These are phyloP conservation scores for Acanthochromis polyacanthus DNA, from an alignment of 2,113 vertebrate genomes.

Conservation along the genomic window DNA sequence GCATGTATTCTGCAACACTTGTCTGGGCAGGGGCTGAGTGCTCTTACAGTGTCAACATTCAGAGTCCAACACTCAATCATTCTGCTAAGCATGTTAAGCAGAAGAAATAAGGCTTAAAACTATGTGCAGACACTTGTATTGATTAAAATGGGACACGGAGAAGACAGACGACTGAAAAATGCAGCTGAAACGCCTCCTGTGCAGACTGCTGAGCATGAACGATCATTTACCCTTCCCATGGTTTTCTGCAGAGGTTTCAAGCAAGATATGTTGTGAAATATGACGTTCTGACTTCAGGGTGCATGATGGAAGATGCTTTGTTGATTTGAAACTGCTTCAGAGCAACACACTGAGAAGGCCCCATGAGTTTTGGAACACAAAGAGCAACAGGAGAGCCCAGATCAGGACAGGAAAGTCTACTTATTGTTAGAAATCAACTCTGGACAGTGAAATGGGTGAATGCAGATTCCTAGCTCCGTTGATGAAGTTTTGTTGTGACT, in stretches of 20 bases:
- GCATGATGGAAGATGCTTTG: background rate
- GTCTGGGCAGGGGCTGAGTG: background rate
- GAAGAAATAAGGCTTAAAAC: background rate
- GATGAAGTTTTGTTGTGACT: slow-evolving; percentile 6
- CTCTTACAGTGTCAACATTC: background rate
- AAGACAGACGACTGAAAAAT: slow-evolving; percentile 4
- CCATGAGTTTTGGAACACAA: slow-evolving; percentile 15
- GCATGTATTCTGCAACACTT: background rate
- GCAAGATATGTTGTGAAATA: slow-evolving; percentile 3
- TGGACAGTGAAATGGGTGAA: background rate
- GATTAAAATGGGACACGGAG: background rate
- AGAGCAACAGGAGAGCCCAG: background rate
- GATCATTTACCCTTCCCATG: background rate
- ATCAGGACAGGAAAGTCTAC: background rate
- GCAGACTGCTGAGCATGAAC: background rate
- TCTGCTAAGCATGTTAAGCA: background rate
- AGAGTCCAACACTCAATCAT: background rate
- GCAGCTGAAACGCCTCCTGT: background rate
- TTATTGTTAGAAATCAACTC: background rate
- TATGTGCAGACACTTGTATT: slow-evolving; percentile 3
- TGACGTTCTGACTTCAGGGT: slow-evolving; percentile 4
- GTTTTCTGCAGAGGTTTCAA: background rate
- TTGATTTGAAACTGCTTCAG: slow-evolving; percentile 1
- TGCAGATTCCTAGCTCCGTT: background rate
- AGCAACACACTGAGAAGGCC: slow-evolving; percentile 6